Evolutionary conservation across 2,888 invertebrate genomes (phyloP), one percentile per base, ranked within the genome.

Genomic region (Autographa gamma): DNA sequence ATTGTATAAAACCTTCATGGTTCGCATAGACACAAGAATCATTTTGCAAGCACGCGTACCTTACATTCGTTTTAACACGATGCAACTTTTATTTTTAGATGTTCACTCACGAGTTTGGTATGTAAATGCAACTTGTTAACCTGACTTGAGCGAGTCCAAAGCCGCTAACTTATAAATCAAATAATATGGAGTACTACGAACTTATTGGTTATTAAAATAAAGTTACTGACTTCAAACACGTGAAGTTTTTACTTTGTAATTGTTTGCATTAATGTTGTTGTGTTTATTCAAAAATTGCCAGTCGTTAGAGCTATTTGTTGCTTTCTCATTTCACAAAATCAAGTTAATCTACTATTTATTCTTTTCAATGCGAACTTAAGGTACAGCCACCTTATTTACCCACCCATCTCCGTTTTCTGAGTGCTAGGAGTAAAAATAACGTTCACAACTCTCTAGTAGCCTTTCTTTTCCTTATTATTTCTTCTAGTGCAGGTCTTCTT

Each of bases 41-140:
- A 79, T 81, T 83, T 81, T 67, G 48, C 65, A 71, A 58, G 66
- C 68, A 67, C 25, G 75, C 76, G 66, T 69, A 70, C 71, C 74
- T 69, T 79, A 74, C 74, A 75, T 77, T 76, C 68, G 83, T 88
- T 87, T 88, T 86, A 86, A 88, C 85, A 78, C 73, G 76, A 74
- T 88, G 88, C 91, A 88, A 88, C 87, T 90, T 91, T 92, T 93
- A 93, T 93, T 93, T 93, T 92, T 92, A 93, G 92, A 89, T 86
- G 86, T 86, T 86, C 82, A 80, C 88, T 88, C 87, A 87, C 86
- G 81, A 89, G 89, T 90, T 88, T 83, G 88, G 88, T 92, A 92
- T 92, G 93, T 91, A 91, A 93, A 92, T 92, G 88, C 71, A 83
- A 86, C 90, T 92, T 90, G 91, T 91, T 91, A 90, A 87, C 86